Base-by-base conservation (phyloP, 1,140 invertebrate genomes). In the Sinonovacula constricta region DNA sequence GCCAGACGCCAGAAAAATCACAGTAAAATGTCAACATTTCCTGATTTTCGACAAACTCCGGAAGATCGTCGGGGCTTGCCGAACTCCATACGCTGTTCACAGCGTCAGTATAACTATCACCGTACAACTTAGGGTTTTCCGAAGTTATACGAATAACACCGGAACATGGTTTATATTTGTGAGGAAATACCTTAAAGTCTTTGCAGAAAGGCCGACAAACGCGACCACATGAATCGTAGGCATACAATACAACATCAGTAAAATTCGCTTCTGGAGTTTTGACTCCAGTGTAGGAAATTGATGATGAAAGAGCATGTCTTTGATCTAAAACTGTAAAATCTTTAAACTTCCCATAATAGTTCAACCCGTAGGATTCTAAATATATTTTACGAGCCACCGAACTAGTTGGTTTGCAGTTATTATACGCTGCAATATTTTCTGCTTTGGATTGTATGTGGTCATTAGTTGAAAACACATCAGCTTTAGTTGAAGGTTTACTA, bases 261-360 rank as follows among this genome's bases (percentile, higher is more conserved):
- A 28, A 62, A 60, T 70, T 78, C 53, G 66, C 51, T 39, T 78
- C 67, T 53, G 75, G 75, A 10, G 65, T 51, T 62, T 70, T 69
- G 15, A 78, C 59, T 3, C 75, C 75, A 7, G 70, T 15, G 28
- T 78, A 78, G 0, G 75, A 69, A 12, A 39, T 57, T 18, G 75
- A 54, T 10, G 75, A 62, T n/a, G 75, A 69, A 22, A 78, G 22
- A 5, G 75, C 75, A 31, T 78, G 75, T 31, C 75, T 78, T 54
- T 78, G 75, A 33, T 78, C 75, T 7, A 78, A 30, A 22, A 78
- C n/a, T 5, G 67, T 70, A 70, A 69, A 78, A 24, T 78, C 75
- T 63, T 65, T 78, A 60, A 69, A 78, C 63, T 69, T 69, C 12
- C 75, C 75, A 33, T 78, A 78, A 53, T 78, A 78, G 33, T 78